Evolutionary conservation across 2,888 invertebrate genomes (phyloP).

Genomic region (Pseudoips prasinana): DNA sequence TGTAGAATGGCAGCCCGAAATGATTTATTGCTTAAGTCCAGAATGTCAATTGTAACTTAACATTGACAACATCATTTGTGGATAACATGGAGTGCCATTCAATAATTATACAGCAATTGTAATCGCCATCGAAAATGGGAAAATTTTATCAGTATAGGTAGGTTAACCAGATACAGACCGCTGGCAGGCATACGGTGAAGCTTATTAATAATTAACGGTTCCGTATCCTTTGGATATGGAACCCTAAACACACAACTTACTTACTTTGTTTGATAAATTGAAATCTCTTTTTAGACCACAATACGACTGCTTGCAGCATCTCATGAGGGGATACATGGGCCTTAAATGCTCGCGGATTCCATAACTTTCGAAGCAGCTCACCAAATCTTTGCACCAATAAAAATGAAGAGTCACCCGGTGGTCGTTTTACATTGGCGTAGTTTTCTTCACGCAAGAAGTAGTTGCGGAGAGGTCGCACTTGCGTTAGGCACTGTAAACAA

Average conservation of each 20-base stretch:
- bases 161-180: too few species aligned
- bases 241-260: conserved; percentile 13
- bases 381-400: conserved; percentile 96
- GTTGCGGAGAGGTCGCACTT: conserved; percentile 96
- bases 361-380: conserved; percentile 97
- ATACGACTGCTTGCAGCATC: conserved; percentile 98
- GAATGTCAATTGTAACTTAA: too few species aligned
- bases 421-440: conserved; percentile 93
- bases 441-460: conserved; percentile 97
- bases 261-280: conserved; percentile 98
- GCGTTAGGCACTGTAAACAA: conserved; percentile 90
- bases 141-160: too few species aligned
- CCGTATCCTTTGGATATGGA: too few species aligned
- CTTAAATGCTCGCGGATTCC: conserved; percentile 99
- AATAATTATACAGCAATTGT: too few species aligned
- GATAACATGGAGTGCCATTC: too few species aligned
- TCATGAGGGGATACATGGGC: conserved; percentile 99
- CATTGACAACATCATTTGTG: too few species aligned
- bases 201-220: too few species aligned
- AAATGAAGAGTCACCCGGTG: conserved; percentile 97
- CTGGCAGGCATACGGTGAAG: too few species aligned
- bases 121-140: too few species aligned
- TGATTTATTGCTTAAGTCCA: too few species aligned
- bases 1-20: too few species aligned
- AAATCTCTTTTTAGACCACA: conserved; percentile 98